Evolutionary conservation across 2,797 vertebrate species (phyloP).

Genomic region (Tolypeutes matacus): DNA sequence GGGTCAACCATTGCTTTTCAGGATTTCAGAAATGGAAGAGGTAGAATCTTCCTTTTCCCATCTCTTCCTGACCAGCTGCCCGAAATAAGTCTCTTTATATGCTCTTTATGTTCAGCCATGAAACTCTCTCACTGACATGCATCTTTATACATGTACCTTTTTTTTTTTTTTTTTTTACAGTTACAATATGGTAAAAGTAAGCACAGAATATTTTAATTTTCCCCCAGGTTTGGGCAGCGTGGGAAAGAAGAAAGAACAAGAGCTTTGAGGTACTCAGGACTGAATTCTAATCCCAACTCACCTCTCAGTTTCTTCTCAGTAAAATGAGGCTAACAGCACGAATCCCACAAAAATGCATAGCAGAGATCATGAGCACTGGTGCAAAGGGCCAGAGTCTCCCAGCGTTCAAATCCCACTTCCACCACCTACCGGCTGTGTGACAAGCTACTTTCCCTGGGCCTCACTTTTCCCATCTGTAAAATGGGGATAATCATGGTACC

Average conservation of each 20-base stretch:
- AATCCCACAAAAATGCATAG: not conserved
- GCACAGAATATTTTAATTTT: not conserved
- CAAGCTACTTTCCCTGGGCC: not conserved
- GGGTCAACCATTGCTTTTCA: not conserved
- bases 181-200: not conserved
- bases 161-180: not conserved
- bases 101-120: conserved; percentile 18
- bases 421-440: not conserved
- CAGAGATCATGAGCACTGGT: not conserved
- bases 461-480: not conserved
- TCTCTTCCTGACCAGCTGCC: not conserved
- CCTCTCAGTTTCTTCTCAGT: not conserved
- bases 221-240: not conserved
- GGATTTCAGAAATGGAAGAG: not conserved
- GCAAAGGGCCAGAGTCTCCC: not conserved
- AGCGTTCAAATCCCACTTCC: not conserved
- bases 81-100: not conserved
- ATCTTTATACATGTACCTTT: not conserved
- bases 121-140: conserved; percentile 53
- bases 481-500: not conserved
- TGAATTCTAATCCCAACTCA: not conserved
- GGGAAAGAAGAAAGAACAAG: not conserved
- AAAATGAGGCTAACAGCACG: not conserved
- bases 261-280: not conserved
- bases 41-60: not conserved